These are phyloP conservation scores for Apolygus lucorum DNA, from an alignment of 1,140 invertebrate species.

Conservation along the genomic window DNA sequence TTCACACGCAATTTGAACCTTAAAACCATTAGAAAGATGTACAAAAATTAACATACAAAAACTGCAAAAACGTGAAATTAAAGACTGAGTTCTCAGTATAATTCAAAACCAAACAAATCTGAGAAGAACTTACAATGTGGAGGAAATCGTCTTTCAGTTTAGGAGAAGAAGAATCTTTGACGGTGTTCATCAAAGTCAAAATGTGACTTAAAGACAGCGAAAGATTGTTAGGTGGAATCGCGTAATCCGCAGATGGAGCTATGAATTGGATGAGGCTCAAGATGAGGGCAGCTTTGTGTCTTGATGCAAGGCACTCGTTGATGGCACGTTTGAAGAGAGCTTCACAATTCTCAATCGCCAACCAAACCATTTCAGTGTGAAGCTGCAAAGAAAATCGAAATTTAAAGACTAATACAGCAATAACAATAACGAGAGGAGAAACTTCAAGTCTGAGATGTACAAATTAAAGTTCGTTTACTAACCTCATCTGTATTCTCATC, in stretches of 20 bases:
- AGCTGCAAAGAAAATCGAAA: neutral
- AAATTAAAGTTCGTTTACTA: neutral
- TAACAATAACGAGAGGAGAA: too few relatives aligned
- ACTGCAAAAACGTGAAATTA: neutral
- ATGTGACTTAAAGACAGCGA: neutral
- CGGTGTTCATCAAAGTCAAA: neutral
- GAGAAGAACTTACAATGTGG: neutral
- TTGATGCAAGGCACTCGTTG: neutral
- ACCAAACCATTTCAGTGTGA: slow-evolving; percentile 8
- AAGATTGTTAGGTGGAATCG: neutral
- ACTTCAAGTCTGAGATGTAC: neutral
- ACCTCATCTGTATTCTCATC: neutral
- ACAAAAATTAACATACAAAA: neutral
- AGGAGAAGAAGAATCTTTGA: neutral
- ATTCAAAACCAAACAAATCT: neutral
- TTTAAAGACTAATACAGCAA: too few relatives aligned
- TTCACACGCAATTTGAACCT: neutral
- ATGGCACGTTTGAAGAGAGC: neutral
- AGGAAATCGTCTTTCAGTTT: neutral
- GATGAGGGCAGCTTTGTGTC: neutral
- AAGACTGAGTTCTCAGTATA: neutral
- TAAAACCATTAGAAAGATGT: too few relatives aligned
- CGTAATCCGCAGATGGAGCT: neutral
- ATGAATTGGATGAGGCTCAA: neutral
- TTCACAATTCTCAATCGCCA: neutral